Evolutionary conservation across 2,797 vertebrate species (phyloP), one percentile per base, ranked within the genome.

Genomic region (Gymnothorax reevesii): DNA sequence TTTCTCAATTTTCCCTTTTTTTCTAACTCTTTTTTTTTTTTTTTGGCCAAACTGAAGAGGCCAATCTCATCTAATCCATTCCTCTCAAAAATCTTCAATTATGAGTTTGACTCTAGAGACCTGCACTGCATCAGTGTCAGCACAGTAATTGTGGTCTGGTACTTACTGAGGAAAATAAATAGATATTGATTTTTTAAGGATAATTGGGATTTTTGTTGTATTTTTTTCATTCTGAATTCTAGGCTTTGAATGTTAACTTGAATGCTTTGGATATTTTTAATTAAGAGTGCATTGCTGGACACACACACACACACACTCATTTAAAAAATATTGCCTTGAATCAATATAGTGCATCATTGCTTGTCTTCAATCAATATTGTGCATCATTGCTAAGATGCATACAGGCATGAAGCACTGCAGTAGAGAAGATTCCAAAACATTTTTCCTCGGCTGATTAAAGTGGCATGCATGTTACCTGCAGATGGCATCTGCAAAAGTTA

Each of bases 61-160:
- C 9, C 33, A 71, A 33, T 12, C 3, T 17, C 75, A 0, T 33
- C 54, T 60, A 66, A 75, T 75, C 71, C 71, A 80, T 86, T 42
- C 57, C 4, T 83, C 57, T n/a, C 96, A 99, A 98, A 99, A 92
- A 97, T 99, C 57, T 91, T 99, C 87, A 99, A 99, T 92, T 99
- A 99, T 0, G 98, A 99, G 93, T 99, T 99, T 91, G 98, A 99
- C 94, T 97, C 97, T 73, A 98, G 98, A 95, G 98, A 98, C 89
- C 95, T 99, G 0, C 94, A 97, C 13, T 98, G 98, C 94, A 93
- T 99, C 93, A 90, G 93, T 83, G 93, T 98, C 93, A 99, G 98
- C 95, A 96, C 94, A 0, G 92, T 98, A 7, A 97, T 99, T 3
- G 98, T 98, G 0, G 96, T 99, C 91, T 99, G 98, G 98, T 99